Base-by-base conservation (phyloP, 2,797 vertebrate species). In the Oreochromis mossambicus region DNA sequence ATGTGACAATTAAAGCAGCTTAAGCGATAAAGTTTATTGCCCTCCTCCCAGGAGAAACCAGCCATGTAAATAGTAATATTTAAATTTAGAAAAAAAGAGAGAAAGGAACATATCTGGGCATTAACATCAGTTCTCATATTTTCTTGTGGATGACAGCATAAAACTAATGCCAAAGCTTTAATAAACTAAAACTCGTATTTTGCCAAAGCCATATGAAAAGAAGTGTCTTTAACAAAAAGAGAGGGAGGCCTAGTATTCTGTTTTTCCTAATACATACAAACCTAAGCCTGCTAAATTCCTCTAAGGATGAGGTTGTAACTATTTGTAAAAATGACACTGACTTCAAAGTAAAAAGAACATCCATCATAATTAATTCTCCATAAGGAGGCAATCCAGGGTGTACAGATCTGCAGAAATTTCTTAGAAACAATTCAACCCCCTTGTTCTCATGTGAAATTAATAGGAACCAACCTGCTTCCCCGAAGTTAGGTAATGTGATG, bases 391-490 rank as follows among this genome's bases (percentile, higher is more conserved):
- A 26, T 17, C 38, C 21, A 43, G 38, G 21, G 5, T 46, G 13
- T 26, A n/a, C 19, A 61, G 55, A 83, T 26, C 34, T 43, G 2
- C 2, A 17, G 7, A 77, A 61, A 76, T 75, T 7, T 11, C 13
- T n/a, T 29, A 77, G 77, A 61, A 80, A 82, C 52, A n/a, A 32
- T 51, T 6, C 34, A 36, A 79, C 15, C 9, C 17, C 38, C 5
- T 76, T 78, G 3, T 54, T 75, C 76, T 36, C 50, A 21, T 26
- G n/a, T 80, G 19, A 81, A 78, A 86, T 26, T 24, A 77, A 66
- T 4, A 6, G 7, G 5, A 66, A 76, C 97, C 94, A 96, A 99
- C 98, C 98, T 97, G 98, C 98, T 21, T 98, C 96, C 89, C 98
- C 95, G 84, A 98, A 93, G 79, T 90, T 95, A 51, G 98, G 98